Percentiles rank a stretch among this genome's conserved stretches.
Conservation (phyloP, 2,113 vertebrate species). For the Menidia beryllina region DNA sequence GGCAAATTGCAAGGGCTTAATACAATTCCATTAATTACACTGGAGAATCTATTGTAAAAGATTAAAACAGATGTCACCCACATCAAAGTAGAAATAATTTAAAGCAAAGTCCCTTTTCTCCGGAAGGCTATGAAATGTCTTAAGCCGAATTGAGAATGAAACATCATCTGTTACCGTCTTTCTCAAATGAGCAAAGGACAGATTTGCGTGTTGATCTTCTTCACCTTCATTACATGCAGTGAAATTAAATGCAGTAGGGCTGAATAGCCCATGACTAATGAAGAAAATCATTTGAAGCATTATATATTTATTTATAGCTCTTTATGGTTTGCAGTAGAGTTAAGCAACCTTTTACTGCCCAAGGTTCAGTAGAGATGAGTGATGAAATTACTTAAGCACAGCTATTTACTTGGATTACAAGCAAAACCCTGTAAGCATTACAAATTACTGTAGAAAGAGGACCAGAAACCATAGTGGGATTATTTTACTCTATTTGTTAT, state of each 20-base stretch:
- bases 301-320: slow-evolving; percentile 48
- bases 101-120: slow-evolving; percentile 8
- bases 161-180: slow-evolving; percentile 22
- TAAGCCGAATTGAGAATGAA: neutral
- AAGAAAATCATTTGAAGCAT: slow-evolving; percentile 45
- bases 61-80: slow-evolving; percentile 67
- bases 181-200: slow-evolving; percentile 6
- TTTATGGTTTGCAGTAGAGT: slow-evolving; percentile 42
- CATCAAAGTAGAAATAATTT: slow-evolving; percentile 30
- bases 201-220: slow-evolving; percentile 6
- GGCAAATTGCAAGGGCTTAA: slow-evolving; percentile 65
- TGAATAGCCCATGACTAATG: slow-evolving; percentile 53
- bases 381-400: slow-evolving; percentile 49
- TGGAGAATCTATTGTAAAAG: slow-evolving; percentile 47
- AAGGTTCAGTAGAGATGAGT: slow-evolving; percentile 44
- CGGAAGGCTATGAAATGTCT: slow-evolving; percentile 15
- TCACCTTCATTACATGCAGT: slow-evolving; percentile 19
- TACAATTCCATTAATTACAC: slow-evolving; percentile 70
- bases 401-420: slow-evolving; percentile 60
- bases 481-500: slow-evolving; percentile 21
- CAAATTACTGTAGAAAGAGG: slow-evolving; percentile 47
- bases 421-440: slow-evolving; percentile 46
- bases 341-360: slow-evolving; percentile 27
- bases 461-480: slow-evolving; percentile 36
- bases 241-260: slow-evolving; percentile 37